Base-by-base conservation (phyloP, 2,113 vertebrate genomes). In the Balaeniceps rex region DNA sequence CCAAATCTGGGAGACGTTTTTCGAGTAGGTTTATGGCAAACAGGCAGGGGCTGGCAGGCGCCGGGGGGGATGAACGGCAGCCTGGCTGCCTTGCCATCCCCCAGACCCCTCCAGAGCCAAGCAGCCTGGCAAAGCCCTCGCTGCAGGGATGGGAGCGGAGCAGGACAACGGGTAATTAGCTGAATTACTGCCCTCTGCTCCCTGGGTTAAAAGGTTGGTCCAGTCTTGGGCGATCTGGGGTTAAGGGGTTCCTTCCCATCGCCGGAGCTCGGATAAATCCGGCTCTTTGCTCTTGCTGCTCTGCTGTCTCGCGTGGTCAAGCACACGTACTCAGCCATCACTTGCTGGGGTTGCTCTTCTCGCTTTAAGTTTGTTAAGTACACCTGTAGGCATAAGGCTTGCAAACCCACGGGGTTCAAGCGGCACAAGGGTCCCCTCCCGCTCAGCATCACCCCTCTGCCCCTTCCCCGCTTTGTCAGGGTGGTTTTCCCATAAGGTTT, bases 311-410 rank as follows among this genome's bases (percentile, higher is more conserved):
- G 15, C 9, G 0, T 4, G 21, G 72, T 42, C 28, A 23, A 65
- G 60, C 33, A 4, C 15, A 2, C 6, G 0, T 3, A 4, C 47
- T 21, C 3, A 12, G 40, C 42, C 38, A 10, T 4, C 19, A 2
- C 63, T 63, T 33, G 31, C 90, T 14, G 42, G 25, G 25, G 33
- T 42, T 44, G 12, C 28, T 42, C 51, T 4, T 25, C 78, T 42
- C 26, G 34, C 44, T 42, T 6, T 14, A 19, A 24, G 22, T 31
- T 34, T 68, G 12, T 17, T 38, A 16, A 21, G 31, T 7, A 28
- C 36, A 31, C 60, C 38, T 14, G 13, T 9, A 28, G 58, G 46
- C 19, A 10, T 3, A 8, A 76, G 6, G 15, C 46, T 29, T 11
- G 19, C 36, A 66, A 31, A 40, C 14, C 25, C 65, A 11, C 23